Evolutionary conservation across 2,113 vertebrate genomes (phyloP).

Genomic region (Marmota flaviventris): DNA sequence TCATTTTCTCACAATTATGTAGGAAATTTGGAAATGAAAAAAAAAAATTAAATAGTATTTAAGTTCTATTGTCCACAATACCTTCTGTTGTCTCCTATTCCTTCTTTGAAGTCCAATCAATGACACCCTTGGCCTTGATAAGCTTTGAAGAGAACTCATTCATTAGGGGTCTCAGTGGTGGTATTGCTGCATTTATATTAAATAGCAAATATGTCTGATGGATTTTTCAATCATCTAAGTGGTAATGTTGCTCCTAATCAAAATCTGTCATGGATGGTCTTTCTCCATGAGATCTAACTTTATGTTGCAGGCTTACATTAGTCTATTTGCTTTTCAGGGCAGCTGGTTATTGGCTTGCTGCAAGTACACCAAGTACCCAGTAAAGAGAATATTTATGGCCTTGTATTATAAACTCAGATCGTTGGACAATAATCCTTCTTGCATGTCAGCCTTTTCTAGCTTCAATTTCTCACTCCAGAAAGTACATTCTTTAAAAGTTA

Average conservation of each 20-base stretch:
- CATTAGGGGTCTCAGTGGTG: fast-evolving
- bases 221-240: not conserved
- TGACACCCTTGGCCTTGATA: not conserved
- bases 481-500: not conserved
- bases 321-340: not conserved
- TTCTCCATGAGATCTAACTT: not conserved
- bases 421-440: not conserved
- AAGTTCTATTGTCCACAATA: not conserved
- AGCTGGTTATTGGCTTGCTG: not conserved
- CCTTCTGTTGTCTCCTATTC: not conserved
- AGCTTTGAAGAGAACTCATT: not conserved
- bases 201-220: not conserved
- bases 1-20: not conserved
- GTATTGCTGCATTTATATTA: not conserved
- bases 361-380: not conserved
- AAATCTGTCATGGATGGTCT: not conserved
- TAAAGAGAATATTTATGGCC: not conserved
- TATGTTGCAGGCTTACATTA: no score
- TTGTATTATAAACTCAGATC: not conserved
- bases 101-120: not conserved
- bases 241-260: not conserved
- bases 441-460: not conserved
- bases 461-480: not conserved
- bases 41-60: not conserved
- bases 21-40: not conserved